A percentile compares a stretch with the other conserved stretches of the same genome.
These are phyloP conservation scores for Netelia inedita DNA, from an alignment of 2,888 invertebrate genomes.

Conservation along the genomic window DNA sequence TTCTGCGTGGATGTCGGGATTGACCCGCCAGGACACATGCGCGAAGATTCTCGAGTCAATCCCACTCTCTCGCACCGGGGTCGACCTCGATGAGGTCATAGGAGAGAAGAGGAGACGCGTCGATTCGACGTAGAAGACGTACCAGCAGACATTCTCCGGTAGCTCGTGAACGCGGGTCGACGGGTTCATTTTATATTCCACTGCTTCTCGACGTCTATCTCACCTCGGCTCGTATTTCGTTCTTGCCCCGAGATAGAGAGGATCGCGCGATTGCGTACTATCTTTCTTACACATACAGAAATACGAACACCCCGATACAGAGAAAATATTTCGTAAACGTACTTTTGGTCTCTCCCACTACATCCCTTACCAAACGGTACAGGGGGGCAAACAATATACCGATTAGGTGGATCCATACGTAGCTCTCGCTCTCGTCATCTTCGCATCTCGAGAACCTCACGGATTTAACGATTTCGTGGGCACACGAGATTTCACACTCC, in stretches of 20 bases:
- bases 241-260: constrained; percentile 27
- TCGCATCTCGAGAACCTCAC: constrained; percentile 6
- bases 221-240: constrained; percentile 30
- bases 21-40: constrained; percentile 68
- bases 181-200: constrained; percentile 34
- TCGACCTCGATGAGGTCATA: constrained; percentile 67
- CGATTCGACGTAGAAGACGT: constrained; percentile 68
- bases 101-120: constrained; percentile 36
- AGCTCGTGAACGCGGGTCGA: constrained; percentile 52
- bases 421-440: constrained; percentile 15
- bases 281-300: background rate
- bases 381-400: constrained; percentile 52
- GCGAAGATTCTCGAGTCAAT: constrained; percentile 70
- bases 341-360: background rate
- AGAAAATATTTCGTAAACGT: background rate
- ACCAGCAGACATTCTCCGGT: constrained; percentile 51
- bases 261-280: constrained; percentile 31
- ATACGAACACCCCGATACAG: background rate
- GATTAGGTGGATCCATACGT: constrained; percentile 64
- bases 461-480: constrained; percentile 12
- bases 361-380: background rate
- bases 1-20: constrained; percentile 55
- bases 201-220: background rate
- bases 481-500: background rate
- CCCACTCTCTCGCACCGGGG: constrained; percentile 51